Conservation (phyloP, 2,113 vertebrate genomes). For the Entelurus aequoreus region DNA sequence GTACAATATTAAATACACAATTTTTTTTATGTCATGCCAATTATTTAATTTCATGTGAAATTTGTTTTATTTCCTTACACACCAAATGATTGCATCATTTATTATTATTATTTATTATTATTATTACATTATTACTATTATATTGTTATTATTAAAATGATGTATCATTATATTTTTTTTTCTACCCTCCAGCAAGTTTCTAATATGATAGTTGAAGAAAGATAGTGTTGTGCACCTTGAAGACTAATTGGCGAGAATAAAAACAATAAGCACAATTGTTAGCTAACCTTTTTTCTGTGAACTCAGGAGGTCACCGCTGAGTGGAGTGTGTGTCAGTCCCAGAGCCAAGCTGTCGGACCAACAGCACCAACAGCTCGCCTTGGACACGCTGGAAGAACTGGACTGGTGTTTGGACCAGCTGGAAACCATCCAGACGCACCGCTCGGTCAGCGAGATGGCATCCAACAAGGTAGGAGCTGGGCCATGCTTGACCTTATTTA, state of each 20-base stretch:
- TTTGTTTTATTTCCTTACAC: too few species aligned
- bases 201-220: too few species aligned
- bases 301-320: constrained; percentile 68
- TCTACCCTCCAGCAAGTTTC: too few species aligned
- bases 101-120: too few species aligned
- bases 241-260: background rate
- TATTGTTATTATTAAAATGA: too few species aligned
- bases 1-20: too few species aligned
- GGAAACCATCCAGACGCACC: constrained; percentile 87
- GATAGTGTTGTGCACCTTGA: too few species aligned
- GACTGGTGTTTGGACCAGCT: constrained; percentile 95
- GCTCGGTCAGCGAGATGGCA: constrained; percentile 78
- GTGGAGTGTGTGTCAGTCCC: constrained; percentile 60
- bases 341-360: constrained; percentile 75
- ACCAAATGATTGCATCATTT: background rate
- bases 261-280: background rate
- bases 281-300: constrained; percentile 1
- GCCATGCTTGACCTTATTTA: background rate
- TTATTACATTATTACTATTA: too few species aligned
- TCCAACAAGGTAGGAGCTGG: constrained; percentile 67
- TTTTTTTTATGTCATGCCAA: background rate
- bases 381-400: constrained; percentile 87
- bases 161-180: too few species aligned
- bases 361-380: constrained; percentile 78
- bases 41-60: too few species aligned